Percentiles rank a stretch among this genome's conserved stretches.
These are phyloP conservation scores for Tachuris rubrigastra DNA, from an alignment of 2,113 vertebrate species.

Conservation along the genomic window DNA sequence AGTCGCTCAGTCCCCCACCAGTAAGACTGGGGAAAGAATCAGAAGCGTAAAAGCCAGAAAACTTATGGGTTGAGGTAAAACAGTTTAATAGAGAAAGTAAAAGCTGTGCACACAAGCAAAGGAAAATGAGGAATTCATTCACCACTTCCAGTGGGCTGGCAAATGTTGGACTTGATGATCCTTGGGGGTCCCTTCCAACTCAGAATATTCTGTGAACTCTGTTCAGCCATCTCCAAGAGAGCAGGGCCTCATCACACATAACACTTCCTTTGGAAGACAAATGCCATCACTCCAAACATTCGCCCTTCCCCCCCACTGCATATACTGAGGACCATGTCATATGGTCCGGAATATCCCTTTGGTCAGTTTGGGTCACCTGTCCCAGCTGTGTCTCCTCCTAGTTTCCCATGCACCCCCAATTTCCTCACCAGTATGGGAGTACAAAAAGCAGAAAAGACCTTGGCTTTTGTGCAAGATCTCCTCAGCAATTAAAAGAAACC, in stretches of 20 bases:
- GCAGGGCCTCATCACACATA: not conserved
- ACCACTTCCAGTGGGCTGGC: not conserved
- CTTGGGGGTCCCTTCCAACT: no score
- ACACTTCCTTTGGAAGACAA: not conserved
- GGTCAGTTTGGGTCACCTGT: not conserved
- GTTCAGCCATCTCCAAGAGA: not conserved
- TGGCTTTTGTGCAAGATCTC: no score
- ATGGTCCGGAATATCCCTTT: no score
- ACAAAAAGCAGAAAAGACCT: not conserved
- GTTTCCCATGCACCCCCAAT: not conserved
- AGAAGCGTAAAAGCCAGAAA: not conserved
- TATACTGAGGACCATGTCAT: fast-evolving
- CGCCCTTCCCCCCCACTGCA: not conserved
- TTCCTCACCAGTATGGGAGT: fast-evolving
- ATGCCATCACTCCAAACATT: not conserved
- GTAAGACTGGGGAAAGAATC: not conserved
- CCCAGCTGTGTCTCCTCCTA: not conserved
- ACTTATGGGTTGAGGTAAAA: not conserved
- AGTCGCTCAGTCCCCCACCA: no score
- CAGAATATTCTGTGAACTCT: no score
- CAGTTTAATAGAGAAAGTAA: not conserved
- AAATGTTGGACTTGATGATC: not conserved
- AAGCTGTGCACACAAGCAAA: not conserved
- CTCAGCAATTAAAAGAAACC: not conserved
- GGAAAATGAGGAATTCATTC: not conserved